Base-by-base conservation (phyloP, 1,140 invertebrate genomes). In the Bombus waltoni region DNA sequence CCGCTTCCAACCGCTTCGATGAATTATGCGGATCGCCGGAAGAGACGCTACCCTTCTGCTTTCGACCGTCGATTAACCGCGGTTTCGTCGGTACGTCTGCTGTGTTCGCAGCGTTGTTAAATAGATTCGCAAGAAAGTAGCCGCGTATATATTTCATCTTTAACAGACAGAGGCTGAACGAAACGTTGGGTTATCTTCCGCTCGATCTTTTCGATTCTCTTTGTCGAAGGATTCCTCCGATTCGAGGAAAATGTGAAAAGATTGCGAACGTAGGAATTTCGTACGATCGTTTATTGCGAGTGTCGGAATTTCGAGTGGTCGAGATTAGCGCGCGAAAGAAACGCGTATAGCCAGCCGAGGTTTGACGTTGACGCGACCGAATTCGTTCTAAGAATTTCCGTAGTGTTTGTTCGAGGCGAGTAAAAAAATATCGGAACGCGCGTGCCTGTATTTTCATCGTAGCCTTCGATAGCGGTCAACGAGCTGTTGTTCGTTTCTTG, bases 1-100 rank as follows among this genome's bases (percentile, higher is more conserved):
- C 68, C 70, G 59, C 66, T 81, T 81, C 38, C 35, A 59, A 76
- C 65, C 70, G 57, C n/a, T 40, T 40, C 79, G 72, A 87, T 90
- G 84, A 87, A 87, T 89, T 89, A 79, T 72, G 62, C 44, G 35
- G 59, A 77, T 59, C 65, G 70, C 11, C 40, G 44, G 40, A 68
- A 80, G 28, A 40, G 35, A 9, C 70, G 9, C 44, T 28, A 44
- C 38, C 38, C 13, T 32, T 47, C 68, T 15, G 28, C 35, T 70
- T 71, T 76, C 66, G 57, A 35, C 11, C 15, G 3, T 13, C 18
- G 44, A 77, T 81, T 81, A 73, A 25, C 53, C 40, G 40, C 25
- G 22, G 40, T 59, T 78, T 57, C 47, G 44, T 18, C 71, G 8
- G n/a, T 32, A 32, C 32, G 32, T 59, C 8, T 9, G 13, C 5